Evolutionary conservation across 2,888 invertebrate genomes (phyloP), one percentile per base, ranked within the genome.

Genomic region (Cerceris ruficornis): DNA sequence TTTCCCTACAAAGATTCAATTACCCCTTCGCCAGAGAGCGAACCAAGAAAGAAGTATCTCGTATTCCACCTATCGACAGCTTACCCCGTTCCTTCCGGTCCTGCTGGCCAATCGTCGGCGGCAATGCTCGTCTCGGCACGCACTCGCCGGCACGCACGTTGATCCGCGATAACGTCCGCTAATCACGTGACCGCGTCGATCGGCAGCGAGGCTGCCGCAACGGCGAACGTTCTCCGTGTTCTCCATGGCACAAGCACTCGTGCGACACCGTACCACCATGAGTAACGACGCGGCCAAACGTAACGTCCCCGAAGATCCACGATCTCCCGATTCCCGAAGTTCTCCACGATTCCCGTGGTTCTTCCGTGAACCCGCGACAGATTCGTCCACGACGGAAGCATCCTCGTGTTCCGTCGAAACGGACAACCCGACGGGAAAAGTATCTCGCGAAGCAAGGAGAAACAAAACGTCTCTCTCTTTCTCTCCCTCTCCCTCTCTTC

Each of bases 241-340:
- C 71, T 52, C 54, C 75, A 54, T 43, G 55, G 75, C 82, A 81
- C 82, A 82, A 28, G 68, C 82, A 82, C 82, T 82, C 61, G 65
- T 69, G 72, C 50, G 61, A 69, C 60, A 69, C 61, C 28, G 61
- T 43, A 61, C 50, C 11, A 39, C 43, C 55, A 8, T n/a, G 8
- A 52, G 17, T 6, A 55, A 17, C 17, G 11, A 7, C 52, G 13
- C n/a, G 2, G n/a, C 14, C 14, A n/a, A n/a, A 52, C 1, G 52
- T 1, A n/a, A 52, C 9, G 6, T 11, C 11, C 11, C 2, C 8
- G 46, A 46, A 11, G 28, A 28, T 28, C 28, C 4, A 2, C 28
- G 28, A 2, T 28, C 28, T 28, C 28, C 28, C 28, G 28, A 28
- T 28, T 28, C 28, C 28, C 28, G 28, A 2, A 28, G 28, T 28